Percentiles rank a stretch among this genome's conserved stretches.
Evolutionary conservation across 1,140 invertebrate genomes (phyloP).

Genomic region (Micrasema longulum): DNA sequence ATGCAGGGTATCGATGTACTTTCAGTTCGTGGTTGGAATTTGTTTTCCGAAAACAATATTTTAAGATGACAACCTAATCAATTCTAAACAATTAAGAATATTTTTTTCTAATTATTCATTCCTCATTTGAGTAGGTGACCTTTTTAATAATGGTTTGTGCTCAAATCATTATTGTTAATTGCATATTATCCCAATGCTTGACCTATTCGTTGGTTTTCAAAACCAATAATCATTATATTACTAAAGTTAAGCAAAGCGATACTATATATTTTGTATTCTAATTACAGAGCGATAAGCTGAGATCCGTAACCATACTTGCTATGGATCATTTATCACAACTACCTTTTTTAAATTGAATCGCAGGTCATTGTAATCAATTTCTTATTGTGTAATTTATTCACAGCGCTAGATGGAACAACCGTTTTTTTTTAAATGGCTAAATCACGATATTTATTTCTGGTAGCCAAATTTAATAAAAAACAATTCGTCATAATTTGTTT

Average conservation of each 20-base stretch:
- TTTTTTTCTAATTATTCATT: no score
- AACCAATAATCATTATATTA: background rate
- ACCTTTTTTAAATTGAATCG: conserved; percentile 3
- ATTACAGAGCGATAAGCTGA: conserved; percentile 8
- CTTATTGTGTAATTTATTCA: conserved; percentile 19
- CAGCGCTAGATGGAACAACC: conserved; percentile 10
- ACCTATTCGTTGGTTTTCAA: conserved; percentile 13
- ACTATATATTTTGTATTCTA: background rate
- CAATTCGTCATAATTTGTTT: no score
- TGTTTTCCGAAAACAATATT: no score
- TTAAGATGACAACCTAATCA: no score
- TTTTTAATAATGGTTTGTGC: no score
- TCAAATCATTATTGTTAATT: conserved; percentile 6
- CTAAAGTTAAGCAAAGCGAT: conserved; percentile 1
- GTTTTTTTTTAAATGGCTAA: conserved; percentile 6
- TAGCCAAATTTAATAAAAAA: conserved; percentile 7
- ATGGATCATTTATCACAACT: conserved; percentile 6
- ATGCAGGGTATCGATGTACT: no score
- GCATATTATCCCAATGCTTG: conserved; percentile 3
- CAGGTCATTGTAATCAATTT: conserved; percentile 28
- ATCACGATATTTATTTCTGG: conserved; percentile 24
- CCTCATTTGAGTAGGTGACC: no score
- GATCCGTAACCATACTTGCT: conserved; percentile 7
- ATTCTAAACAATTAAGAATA: no score
- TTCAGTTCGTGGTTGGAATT: no score